Evolutionary conservation across 1,140 invertebrate genomes (phyloP).

Genomic region (Cyrtorhinus lividipennis): DNA sequence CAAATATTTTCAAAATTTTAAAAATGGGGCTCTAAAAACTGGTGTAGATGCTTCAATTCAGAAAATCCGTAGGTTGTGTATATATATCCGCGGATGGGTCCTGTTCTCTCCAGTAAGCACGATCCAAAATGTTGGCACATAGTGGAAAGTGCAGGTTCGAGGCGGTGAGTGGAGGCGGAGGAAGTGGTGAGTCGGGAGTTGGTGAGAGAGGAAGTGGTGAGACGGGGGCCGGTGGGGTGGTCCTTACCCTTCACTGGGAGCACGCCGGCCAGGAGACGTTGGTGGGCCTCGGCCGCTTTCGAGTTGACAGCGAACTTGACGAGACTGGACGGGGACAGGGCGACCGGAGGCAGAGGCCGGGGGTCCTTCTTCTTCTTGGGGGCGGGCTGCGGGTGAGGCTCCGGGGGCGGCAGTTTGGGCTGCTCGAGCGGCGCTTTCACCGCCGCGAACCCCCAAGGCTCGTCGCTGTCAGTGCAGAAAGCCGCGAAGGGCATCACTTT

Average conservation of each 20-base stretch:
- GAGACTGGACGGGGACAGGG: constrained; percentile 36
- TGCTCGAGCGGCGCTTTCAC: background rate
- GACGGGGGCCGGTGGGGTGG: constrained; percentile 7
- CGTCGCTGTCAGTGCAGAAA: constrained; percentile 32
- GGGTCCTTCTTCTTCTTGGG: constrained; percentile 29
- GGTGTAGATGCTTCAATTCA: too few relatives aligned
- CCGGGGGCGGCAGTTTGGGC: background rate
- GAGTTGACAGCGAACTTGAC: constrained; percentile 49
- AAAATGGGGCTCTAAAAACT: too few relatives aligned
- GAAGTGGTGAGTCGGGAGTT: background rate
- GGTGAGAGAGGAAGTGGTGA: background rate
- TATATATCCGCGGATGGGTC: too few relatives aligned
- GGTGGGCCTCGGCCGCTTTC: constrained; percentile 29
- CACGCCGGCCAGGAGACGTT: background rate
- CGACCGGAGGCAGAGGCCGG: constrained; percentile 21
- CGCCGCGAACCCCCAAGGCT: constrained; percentile 65
- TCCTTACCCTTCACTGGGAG: constrained; percentile 7
- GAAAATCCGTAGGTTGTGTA: too few relatives aligned
- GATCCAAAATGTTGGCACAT: too few relatives aligned
- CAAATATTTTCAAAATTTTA: too few relatives aligned
- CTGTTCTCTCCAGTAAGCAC: too few relatives aligned
- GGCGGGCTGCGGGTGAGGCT: background rate
- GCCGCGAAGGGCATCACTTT: constrained; percentile 26
- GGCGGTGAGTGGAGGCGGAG: too few relatives aligned
- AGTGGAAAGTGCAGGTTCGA: too few relatives aligned